Base-by-base conservation (phyloP, 2,888 invertebrate species). In the Trimorus sp. region DNA sequence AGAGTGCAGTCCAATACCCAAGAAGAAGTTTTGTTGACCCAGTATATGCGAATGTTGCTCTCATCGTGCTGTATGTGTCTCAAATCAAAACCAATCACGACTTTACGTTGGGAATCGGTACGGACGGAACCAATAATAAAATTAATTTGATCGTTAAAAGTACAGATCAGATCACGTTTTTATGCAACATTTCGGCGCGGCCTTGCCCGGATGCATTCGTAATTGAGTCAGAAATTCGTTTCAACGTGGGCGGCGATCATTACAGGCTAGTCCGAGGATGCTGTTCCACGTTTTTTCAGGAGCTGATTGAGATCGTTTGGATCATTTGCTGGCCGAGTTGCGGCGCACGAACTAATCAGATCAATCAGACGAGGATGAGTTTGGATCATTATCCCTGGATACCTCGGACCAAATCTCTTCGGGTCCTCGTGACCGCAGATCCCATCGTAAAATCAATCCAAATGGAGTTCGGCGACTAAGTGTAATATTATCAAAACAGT, bases 261-360 rank as follows among this genome's bases (percentile, higher is more conserved):
- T 89, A 89, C 86, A 86, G 86, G 85, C 83, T 79, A 66, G 82
- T 81, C 70, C 15, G 83, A 73, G 82, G 78, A 81, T 84, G 81
- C 80, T 77, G 77, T 77, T 68, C 49, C 69, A 69, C 77, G 80
- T 82, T 82, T 82, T 90, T 90, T 90, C 90, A 88, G 90, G 87
- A 91, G 90, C 90, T 89, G 90, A 90, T 90, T 90, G 90, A 90
- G 90, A 90, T 90, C 88, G 87, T 84, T 88, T 84, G 89, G 88
- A 89, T 90, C 88, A 90, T 90, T 90, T 90, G 88, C 90, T 87
- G 88, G 86, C 83, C 89, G 88, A 87, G 86, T 87, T 87, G 85
- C 83, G 86, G 86, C 86, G 85, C 83, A 81, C 76, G 86, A 87
- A 88, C 90, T 90, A 90, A 91, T 91, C 90, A 90, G 90, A 90